A percentile compares a stretch with the other conserved stretches of the same genome.
Evolutionary conservation across 2,888 invertebrate species (phyloP).

Genomic region (Plebejus argus): DNA sequence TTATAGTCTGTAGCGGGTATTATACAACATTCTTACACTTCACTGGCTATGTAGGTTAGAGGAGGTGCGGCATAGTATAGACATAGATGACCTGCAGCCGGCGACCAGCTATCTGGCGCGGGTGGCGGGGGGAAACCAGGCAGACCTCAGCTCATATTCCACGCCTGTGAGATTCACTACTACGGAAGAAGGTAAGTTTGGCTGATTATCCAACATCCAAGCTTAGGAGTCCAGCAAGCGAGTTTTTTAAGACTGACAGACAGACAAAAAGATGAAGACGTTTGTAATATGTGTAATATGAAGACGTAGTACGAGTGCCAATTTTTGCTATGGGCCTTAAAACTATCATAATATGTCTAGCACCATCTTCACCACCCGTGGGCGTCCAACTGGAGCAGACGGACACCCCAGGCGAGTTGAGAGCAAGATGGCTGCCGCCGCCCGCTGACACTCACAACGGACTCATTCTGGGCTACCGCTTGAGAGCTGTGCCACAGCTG

Average conservation of each 20-base stretch:
- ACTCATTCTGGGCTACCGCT: slow-evolving; percentile 65
- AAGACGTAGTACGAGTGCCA: too few relatives aligned
- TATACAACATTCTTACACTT: neutral
- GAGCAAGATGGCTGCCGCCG: slow-evolving; percentile 72
- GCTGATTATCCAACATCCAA: too few relatives aligned
- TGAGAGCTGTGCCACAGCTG: slow-evolving; percentile 68
- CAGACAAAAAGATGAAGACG: too few relatives aligned
- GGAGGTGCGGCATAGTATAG: slow-evolving; percentile 66
- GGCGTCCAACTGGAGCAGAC: slow-evolving; percentile 74
- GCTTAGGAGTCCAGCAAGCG: too few relatives aligned
- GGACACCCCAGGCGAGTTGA: slow-evolving; percentile 68
- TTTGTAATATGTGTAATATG: too few relatives aligned
- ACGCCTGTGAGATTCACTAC: slow-evolving; percentile 71
- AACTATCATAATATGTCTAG: slow-evolving; percentile 46
- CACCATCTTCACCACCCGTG: slow-evolving; percentile 70
- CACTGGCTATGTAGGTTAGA: slow-evolving; percentile 53
- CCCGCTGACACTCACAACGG: slow-evolving; percentile 73
- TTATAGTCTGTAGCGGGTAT: too few relatives aligned
- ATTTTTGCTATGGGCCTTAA: too few relatives aligned
- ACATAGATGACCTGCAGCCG: slow-evolving; percentile 68
- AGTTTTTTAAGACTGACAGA: too few relatives aligned
- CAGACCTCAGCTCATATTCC: slow-evolving; percentile 69
- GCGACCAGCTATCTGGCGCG: slow-evolving; percentile 68
- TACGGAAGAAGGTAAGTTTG: slow-evolving; percentile 68
- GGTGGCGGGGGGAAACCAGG: slow-evolving; percentile 73